Evolutionary conservation across 1,140 invertebrate genomes (phyloP).

Genomic region (Matsumurasca onukii): DNA sequence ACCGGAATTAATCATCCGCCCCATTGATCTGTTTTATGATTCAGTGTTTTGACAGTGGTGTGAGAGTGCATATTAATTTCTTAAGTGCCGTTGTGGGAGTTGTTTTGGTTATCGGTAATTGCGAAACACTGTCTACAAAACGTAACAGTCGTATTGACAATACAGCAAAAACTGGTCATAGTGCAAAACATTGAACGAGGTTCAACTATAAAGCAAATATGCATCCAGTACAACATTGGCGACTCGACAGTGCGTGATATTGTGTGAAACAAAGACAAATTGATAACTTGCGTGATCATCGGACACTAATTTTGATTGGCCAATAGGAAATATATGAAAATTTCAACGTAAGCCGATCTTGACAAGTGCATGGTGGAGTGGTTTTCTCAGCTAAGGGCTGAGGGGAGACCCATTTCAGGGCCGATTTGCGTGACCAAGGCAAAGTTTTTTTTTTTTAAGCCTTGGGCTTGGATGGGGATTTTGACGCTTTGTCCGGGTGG

Average conservation of each 20-base stretch:
- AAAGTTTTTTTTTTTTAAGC: neutral
- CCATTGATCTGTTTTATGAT: too few relatives aligned
- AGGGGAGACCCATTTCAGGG: neutral
- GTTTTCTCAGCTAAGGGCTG: neutral
- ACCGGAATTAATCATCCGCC: too few relatives aligned
- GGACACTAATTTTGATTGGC: neutral
- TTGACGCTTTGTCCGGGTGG: neutral
- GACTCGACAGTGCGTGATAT: neutral
- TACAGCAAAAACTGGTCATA: conserved; percentile 2
- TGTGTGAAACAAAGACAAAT: neutral
- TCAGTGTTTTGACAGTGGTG: too few relatives aligned
- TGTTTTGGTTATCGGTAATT: too few relatives aligned
- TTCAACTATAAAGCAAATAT: neutral
- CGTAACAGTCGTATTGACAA: neutral
- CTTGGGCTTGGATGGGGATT: neutral
- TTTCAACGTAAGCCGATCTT: neutral
- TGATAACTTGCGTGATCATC: neutral
- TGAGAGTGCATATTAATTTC: too few relatives aligned
- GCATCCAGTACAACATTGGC: neutral
- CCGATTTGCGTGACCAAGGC: neutral
- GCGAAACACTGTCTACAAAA: too few relatives aligned
- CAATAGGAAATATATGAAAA: neutral
- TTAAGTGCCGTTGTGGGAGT: too few relatives aligned
- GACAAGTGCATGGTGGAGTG: neutral
- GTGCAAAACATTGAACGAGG: neutral